Evolutionary conservation across 2,888 invertebrate species (phyloP), one percentile per base, ranked within the genome.

Genomic region (Scotopteryx bipunctaria): DNA sequence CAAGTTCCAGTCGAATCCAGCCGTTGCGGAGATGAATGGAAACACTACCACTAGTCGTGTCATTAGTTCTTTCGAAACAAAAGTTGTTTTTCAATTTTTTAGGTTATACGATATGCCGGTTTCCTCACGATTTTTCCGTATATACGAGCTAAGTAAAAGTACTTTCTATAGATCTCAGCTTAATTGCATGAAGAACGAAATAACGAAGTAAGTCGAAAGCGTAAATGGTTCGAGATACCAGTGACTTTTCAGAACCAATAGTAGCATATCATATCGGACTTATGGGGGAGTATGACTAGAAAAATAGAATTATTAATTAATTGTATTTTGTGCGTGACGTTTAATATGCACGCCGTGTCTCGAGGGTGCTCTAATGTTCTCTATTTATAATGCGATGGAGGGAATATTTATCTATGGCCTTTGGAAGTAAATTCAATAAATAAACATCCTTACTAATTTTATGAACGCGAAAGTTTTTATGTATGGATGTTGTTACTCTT

Each of bases 231-330:
- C 46, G 33, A 40, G 25, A 17, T 21, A 11, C 2, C 23, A 2
- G 15, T 25, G 35, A 37, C 9, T 49, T 45, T 16, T 3, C 5
- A 5, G 17, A 14, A 41, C 37, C 8, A 43, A 33, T 44, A 37
- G 61, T 61, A 56, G 27, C 47, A 5, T 21, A 13, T n/a, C n/a
- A 37, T 43, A 41, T 49, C 54, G 38, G 41, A 25, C 16, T 33
- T 41, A 67, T 64, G 68, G 67, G 64, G 67, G 35, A 47, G 25
- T 53, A 64, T 64, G 76, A 76, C 80, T 84, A 84, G 83, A 82
- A 77, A 83, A 80, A 82, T 79, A 78, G 75, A 64, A 82, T 82
- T 79, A 84, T 78, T 83, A 81, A 85, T 86, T 81, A 83, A 85
- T 84, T 82, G 78, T 83, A 84, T 84, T 81, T 79, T 78, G 81